A percentile compares a stretch with the other conserved stretches of the same genome.
Evolutionary conservation across 2,113 vertebrate species (phyloP).

Genomic region (Cygnus atratus): DNA sequence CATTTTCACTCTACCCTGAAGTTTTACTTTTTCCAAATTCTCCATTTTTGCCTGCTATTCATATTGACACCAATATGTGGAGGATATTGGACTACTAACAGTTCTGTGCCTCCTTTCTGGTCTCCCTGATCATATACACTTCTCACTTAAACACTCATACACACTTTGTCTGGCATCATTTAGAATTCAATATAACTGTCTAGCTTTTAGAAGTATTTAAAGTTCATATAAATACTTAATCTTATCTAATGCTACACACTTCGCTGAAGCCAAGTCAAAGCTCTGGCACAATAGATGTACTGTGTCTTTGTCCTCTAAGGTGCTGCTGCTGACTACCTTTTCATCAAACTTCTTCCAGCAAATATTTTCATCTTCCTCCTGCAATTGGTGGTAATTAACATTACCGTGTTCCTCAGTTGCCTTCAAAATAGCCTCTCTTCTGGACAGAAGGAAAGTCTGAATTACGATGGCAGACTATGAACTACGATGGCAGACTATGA

Average conservation of each 20-base stretch:
- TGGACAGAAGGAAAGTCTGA: background rate
- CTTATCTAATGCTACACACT: background rate
- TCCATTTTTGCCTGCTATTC: background rate
- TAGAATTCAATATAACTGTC: background rate
- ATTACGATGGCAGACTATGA: background rate
- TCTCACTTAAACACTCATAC: background rate
- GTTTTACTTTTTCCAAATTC: background rate
- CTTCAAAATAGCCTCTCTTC: background rate
- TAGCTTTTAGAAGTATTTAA: background rate
- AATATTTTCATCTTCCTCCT: background rate
- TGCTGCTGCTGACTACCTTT: background rate
- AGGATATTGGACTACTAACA: background rate
- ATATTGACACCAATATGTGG: rapidly evolving
- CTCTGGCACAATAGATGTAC: background rate
- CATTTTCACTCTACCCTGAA: background rate
- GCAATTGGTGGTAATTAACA: background rate
- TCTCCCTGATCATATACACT: background rate
- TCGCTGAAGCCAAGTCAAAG: background rate
- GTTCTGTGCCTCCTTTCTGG: background rate
- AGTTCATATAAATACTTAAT: background rate
- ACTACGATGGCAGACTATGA: background rate
- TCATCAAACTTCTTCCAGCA: background rate
- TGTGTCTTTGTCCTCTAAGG: background rate
- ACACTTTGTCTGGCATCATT: background rate
- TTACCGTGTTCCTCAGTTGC: background rate